Percentiles rank a stretch among this genome's conserved stretches.
phyloP scores from a whole-genome alignment of 2,797 vertebrate species.

The Cephalopachus bancanus region DNA sequence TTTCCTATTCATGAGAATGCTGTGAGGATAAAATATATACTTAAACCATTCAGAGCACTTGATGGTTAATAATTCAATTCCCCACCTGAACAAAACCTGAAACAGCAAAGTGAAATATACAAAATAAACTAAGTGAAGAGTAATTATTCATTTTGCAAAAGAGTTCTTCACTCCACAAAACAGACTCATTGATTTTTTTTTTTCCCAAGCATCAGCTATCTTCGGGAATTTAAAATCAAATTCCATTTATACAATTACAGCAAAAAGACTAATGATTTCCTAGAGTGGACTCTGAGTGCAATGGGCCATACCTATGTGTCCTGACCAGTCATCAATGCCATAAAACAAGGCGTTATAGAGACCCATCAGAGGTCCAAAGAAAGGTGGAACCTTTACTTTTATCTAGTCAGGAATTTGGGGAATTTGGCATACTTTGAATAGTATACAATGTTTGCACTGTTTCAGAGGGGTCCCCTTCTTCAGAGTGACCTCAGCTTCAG shows the following conservation, averaged over 20 bases:
- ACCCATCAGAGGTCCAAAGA: background rate
- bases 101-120: slow-evolving; percentile 67
- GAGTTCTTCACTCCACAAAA: slow-evolving; percentile 48
- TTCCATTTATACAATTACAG: slow-evolving; percentile 48
- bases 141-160: slow-evolving; percentile 76
- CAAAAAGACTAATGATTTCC: background rate
- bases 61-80: slow-evolving; percentile 59
- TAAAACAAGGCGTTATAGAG: background rate
- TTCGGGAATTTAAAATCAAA: slow-evolving; percentile 44
- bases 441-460: rapidly evolving
- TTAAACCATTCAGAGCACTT: background rate
- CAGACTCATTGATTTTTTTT: background rate
- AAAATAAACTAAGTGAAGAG: slow-evolving; percentile 69
- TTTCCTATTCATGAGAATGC: background rate
- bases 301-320: rapidly evolving
- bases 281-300: background rate
- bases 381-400: background rate
- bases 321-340: no score
- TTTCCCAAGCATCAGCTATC: slow-evolving; percentile 18
- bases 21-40: slow-evolving; percentile 38
- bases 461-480: background rate
- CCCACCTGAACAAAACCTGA: slow-evolving; percentile 40
- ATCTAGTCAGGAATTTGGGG: background rate
- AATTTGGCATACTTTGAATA: background rate
- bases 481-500: background rate